Base-by-base conservation (phyloP, 2,797 vertebrate species). In the Phalloptychus januarius region DNA sequence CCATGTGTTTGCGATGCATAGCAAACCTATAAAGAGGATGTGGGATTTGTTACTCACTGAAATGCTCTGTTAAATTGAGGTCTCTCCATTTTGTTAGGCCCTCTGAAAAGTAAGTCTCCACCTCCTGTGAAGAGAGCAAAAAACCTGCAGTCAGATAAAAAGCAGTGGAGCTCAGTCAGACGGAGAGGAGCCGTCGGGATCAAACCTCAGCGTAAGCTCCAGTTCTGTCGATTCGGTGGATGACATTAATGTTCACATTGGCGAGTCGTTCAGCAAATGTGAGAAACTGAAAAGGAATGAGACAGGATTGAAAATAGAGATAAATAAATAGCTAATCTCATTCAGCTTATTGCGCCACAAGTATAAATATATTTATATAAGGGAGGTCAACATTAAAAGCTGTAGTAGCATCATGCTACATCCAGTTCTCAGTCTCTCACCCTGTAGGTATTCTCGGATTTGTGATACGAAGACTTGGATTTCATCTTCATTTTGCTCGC, bases 101-200 rank as follows among this genome's bases (percentile, higher is more conserved):
- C 93, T 99, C 98, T 0, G 91, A 99, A 93, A 99, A 99, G 85
- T 98, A 97, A 0, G 98, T 99, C 91, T 99, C 98, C 63, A 99
- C 97, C 65, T 98, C 97, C 98, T 99, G 89, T 0, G 42, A 52
- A 13, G 50, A 12, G 33, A 33, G 12, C 0, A 76, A 44, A 18
- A 50, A 28, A 52, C 10, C 36, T 44, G 1, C 11, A 69, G 20
- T 52, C 7, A 67, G 44, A 50, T n/a, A n/a, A 31, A 33, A 40
- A 81, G n/a, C 31, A 42, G 3, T 13, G 2, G 11, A 31, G 12
- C 44, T 52, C 8, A 7, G 31, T 1, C 0, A 46, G 42, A 52
- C 1, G 18, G 3, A 40, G 12, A 28, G 28, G 1, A n/a, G n/a
- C 2, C 0, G 3, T 18, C 1, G 18, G 28, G 5, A 20, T 20